Evolutionary conservation across 2,113 vertebrate species (phyloP).

Genomic region (Mesitornis unicolor): DNA sequence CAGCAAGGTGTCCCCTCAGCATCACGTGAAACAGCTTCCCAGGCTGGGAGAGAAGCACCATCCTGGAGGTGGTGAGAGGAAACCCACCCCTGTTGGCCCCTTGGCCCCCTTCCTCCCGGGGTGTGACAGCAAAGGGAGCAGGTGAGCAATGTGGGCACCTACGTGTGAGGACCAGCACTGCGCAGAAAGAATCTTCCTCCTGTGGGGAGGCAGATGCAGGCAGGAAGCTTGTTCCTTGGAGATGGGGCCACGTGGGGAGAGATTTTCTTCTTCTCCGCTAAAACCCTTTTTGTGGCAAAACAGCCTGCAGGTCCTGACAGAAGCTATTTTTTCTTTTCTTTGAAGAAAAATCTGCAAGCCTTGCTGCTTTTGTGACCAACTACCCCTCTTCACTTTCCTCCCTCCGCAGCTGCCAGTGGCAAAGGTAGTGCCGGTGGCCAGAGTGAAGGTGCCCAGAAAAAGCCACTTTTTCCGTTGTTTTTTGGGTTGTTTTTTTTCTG

Average conservation of each 20-base stretch:
- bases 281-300: not conserved
- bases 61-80: not conserved
- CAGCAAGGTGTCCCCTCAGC: not conserved
- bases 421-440: not conserved
- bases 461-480: not conserved
- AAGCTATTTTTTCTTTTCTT: not conserved
- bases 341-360: not conserved
- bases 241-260: not conserved
- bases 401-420: not conserved
- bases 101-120: not conserved
- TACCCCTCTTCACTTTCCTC: not conserved
- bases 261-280: not conserved
- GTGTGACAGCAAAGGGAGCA: not conserved
- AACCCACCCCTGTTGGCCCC: not conserved
- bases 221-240: not conserved
- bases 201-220: not conserved
- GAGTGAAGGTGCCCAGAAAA: not conserved
- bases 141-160: fast-evolving
- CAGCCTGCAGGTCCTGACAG: not conserved
- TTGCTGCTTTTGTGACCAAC: not conserved
- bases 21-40: not conserved
- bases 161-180: fast-evolving
- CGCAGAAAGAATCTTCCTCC: not conserved
- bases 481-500: no score
- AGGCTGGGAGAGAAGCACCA: not conserved